Evolutionary conservation across 1,140 invertebrate species (phyloP).

Genomic region (Drosophila aff.): DNA sequence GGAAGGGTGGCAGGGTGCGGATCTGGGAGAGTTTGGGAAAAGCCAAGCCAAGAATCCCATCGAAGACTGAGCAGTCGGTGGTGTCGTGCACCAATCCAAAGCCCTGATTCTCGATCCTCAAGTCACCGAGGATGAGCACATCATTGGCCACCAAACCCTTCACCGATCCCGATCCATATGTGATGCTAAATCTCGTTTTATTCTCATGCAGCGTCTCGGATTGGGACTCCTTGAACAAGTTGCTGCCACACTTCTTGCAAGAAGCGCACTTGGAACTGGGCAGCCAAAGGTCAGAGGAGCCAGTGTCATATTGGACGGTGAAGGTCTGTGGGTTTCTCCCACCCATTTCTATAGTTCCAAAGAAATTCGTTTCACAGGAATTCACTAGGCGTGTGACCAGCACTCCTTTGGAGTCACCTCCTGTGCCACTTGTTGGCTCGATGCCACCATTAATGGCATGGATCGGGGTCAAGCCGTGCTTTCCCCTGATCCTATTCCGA

Average conservation of each 20-base stretch:
- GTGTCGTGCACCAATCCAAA: slow-evolving; percentile 26
- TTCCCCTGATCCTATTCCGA: slow-evolving; percentile 24
- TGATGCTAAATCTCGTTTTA: slow-evolving; percentile 9
- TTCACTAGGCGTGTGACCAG: slow-evolving; percentile 49
- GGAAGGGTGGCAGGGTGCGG: slow-evolving; percentile 95
- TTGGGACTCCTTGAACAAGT: slow-evolving; percentile 89
- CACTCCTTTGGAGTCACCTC: background rate
- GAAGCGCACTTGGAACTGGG: slow-evolving; percentile 85
- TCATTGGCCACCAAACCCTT: slow-evolving; percentile 18
- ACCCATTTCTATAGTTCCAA: slow-evolving; percentile 95
- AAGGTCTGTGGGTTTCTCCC: slow-evolving; percentile 88
- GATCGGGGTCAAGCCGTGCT: slow-evolving; percentile 13
- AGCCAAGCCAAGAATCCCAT: slow-evolving; percentile 97
- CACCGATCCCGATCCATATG: slow-evolving; percentile 27
- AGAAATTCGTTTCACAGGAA: slow-evolving; percentile 63
- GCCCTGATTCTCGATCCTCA: slow-evolving; percentile 17
- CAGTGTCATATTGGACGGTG: slow-evolving; percentile 70
- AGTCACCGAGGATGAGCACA: slow-evolving; percentile 7
- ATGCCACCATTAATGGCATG: slow-evolving; percentile 13
- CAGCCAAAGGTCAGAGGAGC: slow-evolving; percentile 71
- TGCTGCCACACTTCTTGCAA: slow-evolving; percentile 96
- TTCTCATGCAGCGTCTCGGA: slow-evolving; percentile 10
- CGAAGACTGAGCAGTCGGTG: slow-evolving; percentile 91
- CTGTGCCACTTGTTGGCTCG: background rate
- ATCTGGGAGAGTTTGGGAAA: slow-evolving; percentile 95